phyloP scores from a whole-genome alignment of 2,888 invertebrate species.

The Leucoma salicis region DNA sequence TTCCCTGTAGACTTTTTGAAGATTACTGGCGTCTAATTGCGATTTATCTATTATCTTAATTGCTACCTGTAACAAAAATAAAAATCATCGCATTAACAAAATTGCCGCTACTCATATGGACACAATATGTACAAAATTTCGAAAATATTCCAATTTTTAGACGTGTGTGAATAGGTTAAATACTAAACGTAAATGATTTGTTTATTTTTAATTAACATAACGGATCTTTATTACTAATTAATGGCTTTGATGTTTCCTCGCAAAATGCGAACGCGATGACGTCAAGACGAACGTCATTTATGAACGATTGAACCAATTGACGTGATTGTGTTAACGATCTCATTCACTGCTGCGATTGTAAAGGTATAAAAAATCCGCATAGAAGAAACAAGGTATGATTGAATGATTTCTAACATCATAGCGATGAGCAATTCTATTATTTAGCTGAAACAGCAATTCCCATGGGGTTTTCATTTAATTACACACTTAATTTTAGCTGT shows the following conservation, averaged over 20 bases:
- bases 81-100: no score
- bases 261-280: slow-evolving; percentile 68
- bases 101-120: no score
- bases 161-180: no score
- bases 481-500: not conserved
- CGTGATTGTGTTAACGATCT: slow-evolving; percentile 58
- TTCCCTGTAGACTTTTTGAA: slow-evolving; percentile 97
- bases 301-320: slow-evolving; percentile 72
- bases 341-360: slow-evolving; percentile 25
- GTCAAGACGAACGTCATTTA: slow-evolving; percentile 69
- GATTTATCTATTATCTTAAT: slow-evolving; percentile 98
- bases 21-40: slow-evolving; percentile 93
- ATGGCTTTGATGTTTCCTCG: slow-evolving; percentile 48
- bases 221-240: slow-evolving; percentile 57
- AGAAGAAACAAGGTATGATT: not conserved
- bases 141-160: no score
- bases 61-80: slow-evolving; percentile 90
- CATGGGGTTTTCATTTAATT: no score
- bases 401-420: not conserved
- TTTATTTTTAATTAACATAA: no score
- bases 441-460: not conserved
- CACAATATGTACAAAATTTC: no score
- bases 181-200: no score
- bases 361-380: not conserved
- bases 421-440: not conserved